Evolutionary conservation across 2,888 invertebrate genomes (phyloP).

Genomic region (Acleris cristana): DNA sequence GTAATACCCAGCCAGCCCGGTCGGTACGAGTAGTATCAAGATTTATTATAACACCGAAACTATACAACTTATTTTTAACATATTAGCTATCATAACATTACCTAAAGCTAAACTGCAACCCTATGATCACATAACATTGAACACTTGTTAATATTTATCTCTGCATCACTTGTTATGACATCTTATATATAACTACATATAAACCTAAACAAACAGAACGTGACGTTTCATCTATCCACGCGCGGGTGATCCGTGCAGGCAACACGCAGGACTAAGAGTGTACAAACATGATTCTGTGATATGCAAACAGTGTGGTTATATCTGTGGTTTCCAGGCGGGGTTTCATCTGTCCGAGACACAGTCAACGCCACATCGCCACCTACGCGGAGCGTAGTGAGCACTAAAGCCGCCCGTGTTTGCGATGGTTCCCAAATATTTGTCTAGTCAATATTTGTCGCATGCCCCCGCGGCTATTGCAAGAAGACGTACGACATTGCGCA

Average conservation of each 20-base stretch:
- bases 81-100: neutral
- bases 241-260: slow-evolving; percentile 63
- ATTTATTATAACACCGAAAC: neutral
- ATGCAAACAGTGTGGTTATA: slow-evolving; percentile 74
- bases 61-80: neutral
- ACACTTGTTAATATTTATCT: slow-evolving; percentile 13
- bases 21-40: neutral
- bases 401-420: slow-evolving; percentile 69
- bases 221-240: slow-evolving; percentile 67
- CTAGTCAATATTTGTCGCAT: slow-evolving; percentile 75
- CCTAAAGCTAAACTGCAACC: neutral
- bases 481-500: slow-evolving; percentile 53
- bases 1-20: slow-evolving; percentile 1
- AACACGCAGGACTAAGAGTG: slow-evolving; percentile 68
- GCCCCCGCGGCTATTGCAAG: slow-evolving; percentile 66
- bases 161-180: slow-evolving; percentile 19
- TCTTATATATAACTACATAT: slow-evolving; percentile 43
- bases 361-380: slow-evolving; percentile 54
- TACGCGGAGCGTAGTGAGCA: slow-evolving; percentile 62
- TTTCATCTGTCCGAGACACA: slow-evolving; percentile 62
- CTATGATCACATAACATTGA: slow-evolving; percentile 1
- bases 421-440: slow-evolving; percentile 73
- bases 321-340: slow-evolving; percentile 57
- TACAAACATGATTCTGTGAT: slow-evolving; percentile 75
- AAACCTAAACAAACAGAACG: slow-evolving; percentile 71